Base-by-base conservation (phyloP, 37 sponge, comb jelly and placozoan genomes). In the Lycopodina hypogea region DNA sequence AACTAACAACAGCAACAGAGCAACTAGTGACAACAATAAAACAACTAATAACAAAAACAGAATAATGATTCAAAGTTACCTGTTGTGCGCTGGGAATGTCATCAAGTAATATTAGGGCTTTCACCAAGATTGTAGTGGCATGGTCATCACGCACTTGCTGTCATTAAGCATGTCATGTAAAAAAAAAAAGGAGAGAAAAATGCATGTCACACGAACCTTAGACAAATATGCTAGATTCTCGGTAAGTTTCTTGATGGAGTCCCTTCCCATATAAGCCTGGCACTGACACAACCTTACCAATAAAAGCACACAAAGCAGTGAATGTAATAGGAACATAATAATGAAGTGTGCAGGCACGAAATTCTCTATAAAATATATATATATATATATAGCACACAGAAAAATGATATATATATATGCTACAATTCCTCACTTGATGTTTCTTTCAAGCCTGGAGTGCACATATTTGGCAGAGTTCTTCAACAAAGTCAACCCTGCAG, bases 131-230 rank as follows among this genome's bases (percentile, higher is more conserved):
- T 6, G 32, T 64, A 19, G 53, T 86, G 75, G 79, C 81, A 79
- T 80, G 76, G 74, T 30, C 30, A 29, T 86, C 81, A 79, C 69
- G 64, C 71, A 42, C 14, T 53, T 66, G 63, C 64, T 77, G 61
- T 41, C 34, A 66, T 66, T 36, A 42, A 69, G 59, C 59, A 26
- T 26, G 59, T 18, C 11, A 52, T 52, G 53, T n/a, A n/a, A n/a
- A n/a, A n/a, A n/a, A n/a, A n/a, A n/a, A n/a, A n/a, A n/a, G n/a
- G n/a, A n/a, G n/a, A n/a, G n/a, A n/a, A n/a, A n/a, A n/a, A n/a
- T n/a, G 48, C 4, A 45, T 45, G 4, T 45, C 48, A 4, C 48
- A 45, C 48, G 48, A 45, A 45, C 48, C 48, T 45, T 45, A 12
- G 48, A 45, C 48, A 45, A 45, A 45, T 12, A 45, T 45, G 48